A percentile compares a stretch with the other conserved stretches of the same genome.
phyloP scores from a whole-genome alignment of 2,888 invertebrate genomes.

The Adineta ricciae region DNA sequence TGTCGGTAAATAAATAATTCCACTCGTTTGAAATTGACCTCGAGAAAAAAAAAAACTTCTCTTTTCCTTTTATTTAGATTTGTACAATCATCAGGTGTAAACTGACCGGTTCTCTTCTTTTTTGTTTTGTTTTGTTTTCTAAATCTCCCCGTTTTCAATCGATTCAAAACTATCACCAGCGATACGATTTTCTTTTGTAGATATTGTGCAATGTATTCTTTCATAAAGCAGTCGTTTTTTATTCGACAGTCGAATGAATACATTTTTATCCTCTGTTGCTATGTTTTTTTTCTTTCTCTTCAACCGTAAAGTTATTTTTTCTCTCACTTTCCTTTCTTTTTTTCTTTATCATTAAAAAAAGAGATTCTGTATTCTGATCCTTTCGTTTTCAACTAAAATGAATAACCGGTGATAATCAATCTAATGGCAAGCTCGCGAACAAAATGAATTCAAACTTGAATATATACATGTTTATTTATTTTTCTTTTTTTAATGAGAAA shows the following conservation, averaged over 20 bases:
- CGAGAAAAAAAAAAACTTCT: too few species aligned
- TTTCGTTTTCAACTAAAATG: background rate
- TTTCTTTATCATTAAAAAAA: background rate
- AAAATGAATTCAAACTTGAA: too few species aligned
- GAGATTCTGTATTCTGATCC: background rate
- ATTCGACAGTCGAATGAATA: background rate
- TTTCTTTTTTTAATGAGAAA: background rate
- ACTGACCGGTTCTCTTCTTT: background rate
- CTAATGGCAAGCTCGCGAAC: background rate
- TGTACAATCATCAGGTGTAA: constrained; percentile 11
- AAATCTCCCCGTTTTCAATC: background rate
- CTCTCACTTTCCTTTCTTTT: background rate
- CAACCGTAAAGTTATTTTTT: background rate
- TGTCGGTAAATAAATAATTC: background rate
- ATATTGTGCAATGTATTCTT: background rate
- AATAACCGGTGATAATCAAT: background rate
- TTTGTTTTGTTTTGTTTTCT: background rate
- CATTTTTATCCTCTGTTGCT: background rate
- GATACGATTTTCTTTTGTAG: background rate
- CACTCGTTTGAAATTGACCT: too few species aligned
- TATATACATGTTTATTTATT: background rate
- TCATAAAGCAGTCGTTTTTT: background rate
- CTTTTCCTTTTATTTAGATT: background rate
- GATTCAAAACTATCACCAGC: background rate
- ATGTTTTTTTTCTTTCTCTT: background rate